phyloP scores from a whole-genome alignment of 1,140 invertebrate genomes.

The Ceratosolen fusciceps region DNA sequence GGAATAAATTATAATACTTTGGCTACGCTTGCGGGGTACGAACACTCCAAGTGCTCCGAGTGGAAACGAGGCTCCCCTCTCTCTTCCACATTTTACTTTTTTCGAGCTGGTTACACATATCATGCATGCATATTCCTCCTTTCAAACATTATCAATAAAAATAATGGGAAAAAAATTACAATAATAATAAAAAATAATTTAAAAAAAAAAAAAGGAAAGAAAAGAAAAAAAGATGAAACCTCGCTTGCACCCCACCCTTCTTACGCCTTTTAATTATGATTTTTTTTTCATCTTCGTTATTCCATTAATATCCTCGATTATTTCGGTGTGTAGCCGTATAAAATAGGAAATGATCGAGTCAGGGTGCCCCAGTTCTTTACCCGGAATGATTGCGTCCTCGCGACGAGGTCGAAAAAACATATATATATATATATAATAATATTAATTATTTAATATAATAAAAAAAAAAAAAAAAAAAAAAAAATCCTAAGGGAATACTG shows the following conservation, averaged over 20 bases:
- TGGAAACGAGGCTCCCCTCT: conserved; percentile 43
- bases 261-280: conserved; percentile 36
- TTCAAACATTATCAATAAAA: conserved; percentile 18
- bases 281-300: conserved; percentile 34
- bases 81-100: not conserved
- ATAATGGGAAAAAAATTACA: not conserved
- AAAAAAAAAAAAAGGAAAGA: not conserved
- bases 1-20: conserved; percentile 74
- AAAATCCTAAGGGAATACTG: conserved; percentile 26
- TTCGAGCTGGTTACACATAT: conserved; percentile 35
- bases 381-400: conserved; percentile 39
- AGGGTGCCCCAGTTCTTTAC: conserved; percentile 19
- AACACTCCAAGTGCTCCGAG: conserved; percentile 61
- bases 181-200: not conserved
- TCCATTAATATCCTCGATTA: conserved; percentile 39
- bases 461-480: conserved; percentile 25
- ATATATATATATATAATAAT: no score
- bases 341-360: conserved; percentile 43
- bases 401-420: conserved; percentile 37
- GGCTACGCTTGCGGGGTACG: conserved; percentile 67
- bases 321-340: conserved; percentile 38
- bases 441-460: no score
- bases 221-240: conserved; percentile 17
- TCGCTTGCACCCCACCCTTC: conserved; percentile 32
- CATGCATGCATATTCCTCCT: conserved; percentile 29